Evolutionary conservation across 2,113 vertebrate species (phyloP).

Genomic region (Etia nguti): DNA sequence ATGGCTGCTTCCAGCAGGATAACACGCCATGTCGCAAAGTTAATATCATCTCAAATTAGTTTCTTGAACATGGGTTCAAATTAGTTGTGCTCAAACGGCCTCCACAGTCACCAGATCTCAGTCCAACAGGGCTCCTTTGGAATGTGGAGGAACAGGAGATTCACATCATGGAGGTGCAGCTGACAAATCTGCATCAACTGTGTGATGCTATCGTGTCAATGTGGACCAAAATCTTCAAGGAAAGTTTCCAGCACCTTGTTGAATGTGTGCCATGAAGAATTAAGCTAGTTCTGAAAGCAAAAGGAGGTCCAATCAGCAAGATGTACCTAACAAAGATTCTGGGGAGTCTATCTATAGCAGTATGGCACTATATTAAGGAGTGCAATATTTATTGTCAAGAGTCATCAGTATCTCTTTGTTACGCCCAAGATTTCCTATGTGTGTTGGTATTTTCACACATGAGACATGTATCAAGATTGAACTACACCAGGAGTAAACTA

Average conservation of each 20-base stretch:
- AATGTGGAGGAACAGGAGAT: accelerated
- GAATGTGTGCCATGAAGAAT: background rate
- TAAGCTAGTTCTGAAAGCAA: background rate
- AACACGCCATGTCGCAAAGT: background rate
- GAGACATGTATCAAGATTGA: background rate
- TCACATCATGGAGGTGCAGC: background rate
- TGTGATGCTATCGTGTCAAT: background rate
- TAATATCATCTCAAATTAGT: background rate
- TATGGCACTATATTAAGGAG: background rate
- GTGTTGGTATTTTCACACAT: background rate
- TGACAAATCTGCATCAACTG: background rate
- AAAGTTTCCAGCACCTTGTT: background rate
- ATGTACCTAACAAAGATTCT: background rate
- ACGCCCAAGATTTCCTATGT: background rate
- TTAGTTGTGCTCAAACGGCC: background rate
- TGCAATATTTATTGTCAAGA: background rate
- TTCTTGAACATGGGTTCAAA: background rate
- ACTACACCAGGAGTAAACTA: background rate
- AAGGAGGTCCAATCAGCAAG: background rate
- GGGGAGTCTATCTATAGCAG: background rate
- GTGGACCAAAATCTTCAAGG: background rate
- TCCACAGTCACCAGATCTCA: accelerated
- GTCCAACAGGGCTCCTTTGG: accelerated
- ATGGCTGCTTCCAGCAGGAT: background rate
- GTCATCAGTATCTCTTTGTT: background rate